Base-by-base conservation (phyloP, 2,888 invertebrate genomes). In the Omphaloscelis lunosa region DNA sequence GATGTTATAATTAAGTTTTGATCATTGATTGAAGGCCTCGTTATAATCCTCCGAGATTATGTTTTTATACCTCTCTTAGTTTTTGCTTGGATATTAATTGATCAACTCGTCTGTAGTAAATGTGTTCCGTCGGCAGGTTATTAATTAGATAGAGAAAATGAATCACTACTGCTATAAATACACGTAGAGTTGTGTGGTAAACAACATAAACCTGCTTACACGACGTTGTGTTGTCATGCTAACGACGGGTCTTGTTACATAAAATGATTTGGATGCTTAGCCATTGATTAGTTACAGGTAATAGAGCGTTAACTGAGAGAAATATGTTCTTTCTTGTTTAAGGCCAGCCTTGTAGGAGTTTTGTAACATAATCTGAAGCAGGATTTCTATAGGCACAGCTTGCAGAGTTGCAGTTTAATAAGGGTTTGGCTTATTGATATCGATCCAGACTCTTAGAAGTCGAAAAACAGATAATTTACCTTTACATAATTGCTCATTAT, bases 81-180 rank as follows among this genome's bases (percentile, higher is more conserved):
- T 86, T 84, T 86, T 84, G 78, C 66, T 69, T 34, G n/a, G 27
- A 63, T 66, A 82, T 82, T 75, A 75, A 85, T 85, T 77, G 39
- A 84, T 72, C 72, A 75, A 66, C 27, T 77, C 58, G 59, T 71
- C 77, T 76, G 45, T 74, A 68, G 74, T 69, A 74, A 77, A 82
- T 77, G 53, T 77, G 65, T 85, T 85, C 59, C 69, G 86, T 72
- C 66, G 69, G 75, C 74, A 69, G 74, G 12, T 72, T 41, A 72
- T 82, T 82, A 82, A 86, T 78, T 72, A 66, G 53, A 82, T 75
- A 72, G 17, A 72, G 62, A 78, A 69, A 51, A 84, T 84, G 78
- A 84, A 86, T 84, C 86, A 84, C 63, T 34, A n/a, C 58, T 51
- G n/a, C 34, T 78, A 77, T 59, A 72, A 66, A 82, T 72, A 80